Evolutionary conservation across 2,797 vertebrate species (phyloP).

Genomic region (Crocidura indochinensis): DNA sequence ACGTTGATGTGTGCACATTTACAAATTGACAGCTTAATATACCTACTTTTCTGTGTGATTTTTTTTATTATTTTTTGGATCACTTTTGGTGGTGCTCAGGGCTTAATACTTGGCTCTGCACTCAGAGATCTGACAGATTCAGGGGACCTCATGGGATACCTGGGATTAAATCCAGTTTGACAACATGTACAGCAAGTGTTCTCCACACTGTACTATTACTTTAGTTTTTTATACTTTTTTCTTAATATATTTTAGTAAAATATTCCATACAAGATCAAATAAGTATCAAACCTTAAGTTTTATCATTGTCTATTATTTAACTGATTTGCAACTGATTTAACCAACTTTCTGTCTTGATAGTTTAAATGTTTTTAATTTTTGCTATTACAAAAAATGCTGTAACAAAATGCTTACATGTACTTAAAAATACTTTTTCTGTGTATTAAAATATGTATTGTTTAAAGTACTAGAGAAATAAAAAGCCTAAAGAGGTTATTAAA

Average conservation of each 20-base stretch:
- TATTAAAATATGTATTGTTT: slow-evolving; percentile 14
- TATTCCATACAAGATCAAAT: slow-evolving; percentile 40
- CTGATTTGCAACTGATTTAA: slow-evolving; percentile 45
- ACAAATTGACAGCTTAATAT: not conserved
- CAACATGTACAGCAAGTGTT: too few species aligned
- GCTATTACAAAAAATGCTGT: slow-evolving; percentile 35
- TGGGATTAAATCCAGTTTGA: too few species aligned
- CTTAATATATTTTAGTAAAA: slow-evolving; percentile 41
- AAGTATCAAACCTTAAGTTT: not conserved
- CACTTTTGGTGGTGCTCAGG: too few species aligned
- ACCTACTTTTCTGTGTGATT: not conserved
- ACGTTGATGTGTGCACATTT: not conserved
- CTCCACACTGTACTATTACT: too few species aligned
- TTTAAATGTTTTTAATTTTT: slow-evolving; percentile 66
- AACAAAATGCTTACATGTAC: slow-evolving; percentile 10
- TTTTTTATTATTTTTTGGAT: too few species aligned
- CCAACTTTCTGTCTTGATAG: not conserved
- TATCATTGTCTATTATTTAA: not conserved
- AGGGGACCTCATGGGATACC: too few species aligned
- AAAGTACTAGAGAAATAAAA: slow-evolving; percentile 50
- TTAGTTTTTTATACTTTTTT: not conserved
- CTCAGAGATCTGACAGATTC: too few species aligned
- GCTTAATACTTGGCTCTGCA: too few species aligned
- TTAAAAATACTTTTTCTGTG: slow-evolving; percentile 36
- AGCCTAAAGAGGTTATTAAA: not conserved